These are phyloP conservation scores for Melolontha melolontha DNA, from an alignment of 2,888 invertebrate species.

Conservation along the genomic window DNA sequence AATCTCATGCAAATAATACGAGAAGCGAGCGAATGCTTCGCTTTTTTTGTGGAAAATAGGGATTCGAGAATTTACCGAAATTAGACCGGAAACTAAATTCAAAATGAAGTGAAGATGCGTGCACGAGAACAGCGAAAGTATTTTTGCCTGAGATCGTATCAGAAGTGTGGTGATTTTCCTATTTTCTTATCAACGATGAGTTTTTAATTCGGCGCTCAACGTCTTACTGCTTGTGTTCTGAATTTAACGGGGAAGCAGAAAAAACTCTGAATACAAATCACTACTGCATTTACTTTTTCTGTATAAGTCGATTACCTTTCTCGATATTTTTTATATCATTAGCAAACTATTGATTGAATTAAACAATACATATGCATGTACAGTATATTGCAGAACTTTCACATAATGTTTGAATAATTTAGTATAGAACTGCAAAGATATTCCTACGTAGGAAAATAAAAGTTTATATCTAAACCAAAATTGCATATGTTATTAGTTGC, in stretches of 20 bases:
- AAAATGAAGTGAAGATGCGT: slow-evolving; percentile 34
- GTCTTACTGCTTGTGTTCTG: not conserved
- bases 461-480: too few species aligned
- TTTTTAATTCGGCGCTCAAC: slow-evolving; percentile 27
- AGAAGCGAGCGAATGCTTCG: slow-evolving; percentile 25
- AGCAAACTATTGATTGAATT: too few species aligned
- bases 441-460: too few species aligned
- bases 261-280: slow-evolving; percentile 15
- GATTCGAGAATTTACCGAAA: slow-evolving; percentile 20
- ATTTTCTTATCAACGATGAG: slow-evolving; percentile 29
- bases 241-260: slow-evolving; percentile 10
- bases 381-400: too few species aligned
- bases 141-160: slow-evolving; percentile 27
- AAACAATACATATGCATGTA: too few species aligned
- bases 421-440: too few species aligned
- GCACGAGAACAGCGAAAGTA: slow-evolving; percentile 9
- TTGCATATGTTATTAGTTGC: too few species aligned
- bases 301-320: not conserved
- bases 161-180: slow-evolving; percentile 25
- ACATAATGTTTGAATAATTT: too few species aligned
- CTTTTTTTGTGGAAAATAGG: slow-evolving; percentile 24
- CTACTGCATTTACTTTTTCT: slow-evolving; percentile 7
- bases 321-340: not conserved
- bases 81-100: slow-evolving; percentile 31
- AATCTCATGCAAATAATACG: slow-evolving; percentile 33